phyloP scores from a whole-genome alignment of 2,888 invertebrate species.

The Agonopterix arenella region DNA sequence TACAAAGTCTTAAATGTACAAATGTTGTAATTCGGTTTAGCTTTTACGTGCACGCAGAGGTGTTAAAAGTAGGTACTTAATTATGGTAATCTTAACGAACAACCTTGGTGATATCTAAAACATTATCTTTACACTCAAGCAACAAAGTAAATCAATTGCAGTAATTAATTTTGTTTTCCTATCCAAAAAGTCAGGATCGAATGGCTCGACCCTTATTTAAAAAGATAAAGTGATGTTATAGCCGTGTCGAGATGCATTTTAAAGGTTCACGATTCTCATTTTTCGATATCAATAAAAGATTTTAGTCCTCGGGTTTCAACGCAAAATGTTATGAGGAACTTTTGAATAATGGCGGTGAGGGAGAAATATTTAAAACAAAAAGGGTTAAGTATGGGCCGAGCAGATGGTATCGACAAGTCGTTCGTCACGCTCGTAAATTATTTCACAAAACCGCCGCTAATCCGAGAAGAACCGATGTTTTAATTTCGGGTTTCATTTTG shows the following conservation, averaged over 20 bases:
- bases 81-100: conserved; percentile 6
- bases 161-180: conserved; percentile 34
- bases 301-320: conserved; percentile 53
- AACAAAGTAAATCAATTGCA: conserved; percentile 40
- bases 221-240: conserved; percentile 44
- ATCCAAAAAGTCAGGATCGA: conserved; percentile 30
- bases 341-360: conserved; percentile 71
- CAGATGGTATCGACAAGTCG: conserved; percentile 72
- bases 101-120: conserved; percentile 24
- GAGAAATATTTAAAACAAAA: conserved; percentile 66
- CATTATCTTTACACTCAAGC: conserved; percentile 30
- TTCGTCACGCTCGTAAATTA: conserved; percentile 76
- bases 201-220: conserved; percentile 33
- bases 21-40: no score
- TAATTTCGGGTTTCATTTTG: conserved; percentile 66
- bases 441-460: conserved; percentile 72
- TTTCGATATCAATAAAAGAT: conserved; percentile 68
- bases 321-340: conserved; percentile 62
- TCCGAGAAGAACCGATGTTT: conserved; percentile 66
- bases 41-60: not conserved
- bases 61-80: not conserved
- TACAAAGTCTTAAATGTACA: no score
- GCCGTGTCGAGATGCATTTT: conserved; percentile 44
- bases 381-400: conserved; percentile 60
- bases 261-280: conserved; percentile 53